These are phyloP conservation scores for Phenacoccus solenopsis DNA, from an alignment of 1,140 invertebrate genomes.

Conservation along the genomic window DNA sequence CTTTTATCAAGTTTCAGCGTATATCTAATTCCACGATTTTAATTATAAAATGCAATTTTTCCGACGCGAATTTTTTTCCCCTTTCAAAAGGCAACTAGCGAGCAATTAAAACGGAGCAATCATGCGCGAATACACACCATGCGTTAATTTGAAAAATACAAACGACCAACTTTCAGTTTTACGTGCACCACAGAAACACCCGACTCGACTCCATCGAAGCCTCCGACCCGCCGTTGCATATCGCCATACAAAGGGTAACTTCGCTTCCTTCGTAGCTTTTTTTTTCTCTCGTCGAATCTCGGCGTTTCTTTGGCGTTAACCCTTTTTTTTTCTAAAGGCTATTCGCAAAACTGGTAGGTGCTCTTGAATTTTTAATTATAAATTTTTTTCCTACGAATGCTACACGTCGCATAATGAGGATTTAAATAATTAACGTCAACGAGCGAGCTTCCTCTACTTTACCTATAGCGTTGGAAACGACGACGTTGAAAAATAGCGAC, in stretches of 20 bases:
- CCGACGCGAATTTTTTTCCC: too few species aligned
- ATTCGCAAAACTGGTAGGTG: not conserved
- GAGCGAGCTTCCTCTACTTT: not conserved
- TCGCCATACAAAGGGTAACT: not conserved
- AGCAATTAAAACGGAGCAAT: constrained; percentile 15
- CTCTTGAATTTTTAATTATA: constrained; percentile 15
- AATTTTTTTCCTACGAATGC: constrained; percentile 9
- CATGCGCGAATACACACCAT: constrained; percentile 7
- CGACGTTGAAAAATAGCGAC: too few species aligned
- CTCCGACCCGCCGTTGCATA: not conserved
- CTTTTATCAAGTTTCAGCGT: too few species aligned
- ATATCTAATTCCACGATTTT: too few species aligned
- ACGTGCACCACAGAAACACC: too few species aligned
- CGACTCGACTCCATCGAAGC: not conserved
- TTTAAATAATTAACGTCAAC: constrained; percentile 9
- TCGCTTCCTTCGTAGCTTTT: not conserved
- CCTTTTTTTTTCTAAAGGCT: not conserved
- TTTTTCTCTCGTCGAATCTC: not conserved
- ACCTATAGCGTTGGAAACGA: too few species aligned
- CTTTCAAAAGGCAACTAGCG: not conserved
- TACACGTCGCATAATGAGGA: constrained; percentile 8
- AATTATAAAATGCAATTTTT: too few species aligned
- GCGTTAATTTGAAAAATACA: constrained; percentile 5
- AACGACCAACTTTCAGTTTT: not conserved
- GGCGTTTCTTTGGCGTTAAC: not conserved